Percentiles rank a stretch among this genome's conserved stretches.
Conservation (phyloP, 2,888 invertebrate species). For the Lepidocyrtoides sp. region DNA sequence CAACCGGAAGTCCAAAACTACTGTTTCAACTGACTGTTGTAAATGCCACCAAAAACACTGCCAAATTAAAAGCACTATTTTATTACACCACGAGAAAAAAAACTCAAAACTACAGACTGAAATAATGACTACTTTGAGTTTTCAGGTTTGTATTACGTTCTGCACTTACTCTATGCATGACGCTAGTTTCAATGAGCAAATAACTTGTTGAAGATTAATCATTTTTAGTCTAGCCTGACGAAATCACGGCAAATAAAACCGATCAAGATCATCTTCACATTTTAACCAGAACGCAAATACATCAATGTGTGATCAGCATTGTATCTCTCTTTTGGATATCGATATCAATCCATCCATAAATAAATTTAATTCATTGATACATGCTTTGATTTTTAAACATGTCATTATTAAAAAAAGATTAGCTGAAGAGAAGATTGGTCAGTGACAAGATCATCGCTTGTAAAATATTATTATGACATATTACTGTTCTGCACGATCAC, state of each 20-base stretch:
- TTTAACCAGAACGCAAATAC: background rate
- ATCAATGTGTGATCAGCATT: background rate
- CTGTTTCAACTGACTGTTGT: background rate
- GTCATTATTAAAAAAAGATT: constrained; percentile 8
- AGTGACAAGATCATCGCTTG: no score
- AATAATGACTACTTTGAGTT: background rate
- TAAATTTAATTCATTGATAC: background rate
- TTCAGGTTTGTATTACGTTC: no score
- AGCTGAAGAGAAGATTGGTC: no score
- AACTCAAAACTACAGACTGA: background rate
- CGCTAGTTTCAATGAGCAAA: background rate
- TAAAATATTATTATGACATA: no score
- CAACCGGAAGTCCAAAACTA: background rate
- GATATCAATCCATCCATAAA: background rate
- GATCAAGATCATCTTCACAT: constrained; percentile 15
- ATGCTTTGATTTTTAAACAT: background rate
- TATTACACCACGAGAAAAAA: background rate
- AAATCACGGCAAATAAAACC: constrained; percentile 11
- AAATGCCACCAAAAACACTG: background rate
- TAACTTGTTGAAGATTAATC: background rate
- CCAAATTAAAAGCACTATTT: background rate
- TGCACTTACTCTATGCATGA: background rate
- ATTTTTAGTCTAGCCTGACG: background rate
- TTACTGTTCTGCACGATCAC: background rate
- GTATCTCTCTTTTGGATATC: background rate